Conservation (phyloP, 2,888 invertebrate species). For the Cataglyphis rosenhaueri region DNA sequence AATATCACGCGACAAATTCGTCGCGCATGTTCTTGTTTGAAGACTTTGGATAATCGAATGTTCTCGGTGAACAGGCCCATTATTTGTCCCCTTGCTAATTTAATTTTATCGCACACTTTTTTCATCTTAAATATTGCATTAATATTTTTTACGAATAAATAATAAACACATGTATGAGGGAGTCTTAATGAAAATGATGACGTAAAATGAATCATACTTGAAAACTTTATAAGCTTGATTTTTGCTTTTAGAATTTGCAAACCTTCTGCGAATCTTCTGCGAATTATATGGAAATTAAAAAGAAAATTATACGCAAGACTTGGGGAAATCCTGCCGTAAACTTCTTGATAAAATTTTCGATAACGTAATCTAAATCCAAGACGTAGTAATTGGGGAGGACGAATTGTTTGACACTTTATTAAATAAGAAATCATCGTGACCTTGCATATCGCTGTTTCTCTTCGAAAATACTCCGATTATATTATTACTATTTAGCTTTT, state of each 20-base stretch:
- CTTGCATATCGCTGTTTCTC: background rate
- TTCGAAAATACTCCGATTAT: background rate
- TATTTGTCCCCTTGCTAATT: background rate
- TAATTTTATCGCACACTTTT: background rate
- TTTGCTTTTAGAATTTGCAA: background rate
- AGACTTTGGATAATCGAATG: background rate
- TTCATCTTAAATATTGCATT: background rate
- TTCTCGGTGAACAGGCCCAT: conserved; percentile 14
- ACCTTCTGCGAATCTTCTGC: background rate
- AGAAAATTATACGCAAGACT: background rate
- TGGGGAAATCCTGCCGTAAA: background rate
- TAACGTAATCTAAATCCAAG: background rate
- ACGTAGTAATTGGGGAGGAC: background rate
- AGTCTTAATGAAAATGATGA: background rate
- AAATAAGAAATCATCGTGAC: background rate
- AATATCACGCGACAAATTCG: conserved; percentile 72
- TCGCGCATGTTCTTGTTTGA: conserved; percentile 30
- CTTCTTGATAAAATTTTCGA: background rate
- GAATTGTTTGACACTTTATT: conserved; percentile 5
- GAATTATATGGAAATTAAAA: background rate
- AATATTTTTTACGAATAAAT: background rate
- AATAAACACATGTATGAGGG: background rate
- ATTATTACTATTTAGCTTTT: background rate
- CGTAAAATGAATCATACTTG: background rate
- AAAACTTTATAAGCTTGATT: background rate